These are phyloP conservation scores for Eupeodes luniger DNA, from an alignment of 2,888 invertebrate species.

Conservation along the genomic window DNA sequence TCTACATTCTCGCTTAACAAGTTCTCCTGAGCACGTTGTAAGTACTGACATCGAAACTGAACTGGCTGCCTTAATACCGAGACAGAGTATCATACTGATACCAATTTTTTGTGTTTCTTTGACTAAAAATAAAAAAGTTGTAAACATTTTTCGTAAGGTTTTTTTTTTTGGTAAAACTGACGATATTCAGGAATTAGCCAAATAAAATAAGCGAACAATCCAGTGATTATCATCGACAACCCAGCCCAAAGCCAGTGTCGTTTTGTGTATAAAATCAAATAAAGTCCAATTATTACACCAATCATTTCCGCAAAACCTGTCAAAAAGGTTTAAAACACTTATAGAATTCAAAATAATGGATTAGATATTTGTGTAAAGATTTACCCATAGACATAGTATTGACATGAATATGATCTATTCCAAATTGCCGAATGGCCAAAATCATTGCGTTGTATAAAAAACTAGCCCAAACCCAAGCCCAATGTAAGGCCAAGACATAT, in stretches of 20 bases:
- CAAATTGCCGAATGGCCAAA: slow-evolving; percentile 83
- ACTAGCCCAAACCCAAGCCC: slow-evolving; percentile 82
- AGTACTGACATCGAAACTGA: slow-evolving; percentile 82
- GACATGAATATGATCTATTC: slow-evolving; percentile 82
- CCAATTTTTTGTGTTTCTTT: slow-evolving; percentile 80
- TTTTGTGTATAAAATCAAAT: slow-evolving; percentile 82
- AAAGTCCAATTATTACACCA: slow-evolving; percentile 82
- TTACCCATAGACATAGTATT: slow-evolving; percentile 83
- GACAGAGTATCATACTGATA: slow-evolving; percentile 82
- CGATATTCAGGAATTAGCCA: slow-evolving; percentile 82
- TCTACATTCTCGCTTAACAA: slow-evolving; percentile 81
- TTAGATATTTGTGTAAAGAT: not conserved
- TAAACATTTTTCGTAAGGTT: not conserved
- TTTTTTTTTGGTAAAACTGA: slow-evolving; percentile 69
- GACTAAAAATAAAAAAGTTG: slow-evolving; percentile 62
- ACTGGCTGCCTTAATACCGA: slow-evolving; percentile 82
- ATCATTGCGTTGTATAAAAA: slow-evolving; percentile 83
- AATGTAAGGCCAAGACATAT: slow-evolving; percentile 80
- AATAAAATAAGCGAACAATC: slow-evolving; percentile 80
- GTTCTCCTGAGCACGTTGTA: slow-evolving; percentile 83
- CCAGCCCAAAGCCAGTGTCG: slow-evolving; percentile 83
- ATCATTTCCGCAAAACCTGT: slow-evolving; percentile 83
- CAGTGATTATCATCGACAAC: slow-evolving; percentile 80
- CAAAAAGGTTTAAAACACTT: too few relatives aligned
- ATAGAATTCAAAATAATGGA: too few relatives aligned